Conservation (phyloP, 2,888 invertebrate species). For the Ophioninae sp. region DNA sequence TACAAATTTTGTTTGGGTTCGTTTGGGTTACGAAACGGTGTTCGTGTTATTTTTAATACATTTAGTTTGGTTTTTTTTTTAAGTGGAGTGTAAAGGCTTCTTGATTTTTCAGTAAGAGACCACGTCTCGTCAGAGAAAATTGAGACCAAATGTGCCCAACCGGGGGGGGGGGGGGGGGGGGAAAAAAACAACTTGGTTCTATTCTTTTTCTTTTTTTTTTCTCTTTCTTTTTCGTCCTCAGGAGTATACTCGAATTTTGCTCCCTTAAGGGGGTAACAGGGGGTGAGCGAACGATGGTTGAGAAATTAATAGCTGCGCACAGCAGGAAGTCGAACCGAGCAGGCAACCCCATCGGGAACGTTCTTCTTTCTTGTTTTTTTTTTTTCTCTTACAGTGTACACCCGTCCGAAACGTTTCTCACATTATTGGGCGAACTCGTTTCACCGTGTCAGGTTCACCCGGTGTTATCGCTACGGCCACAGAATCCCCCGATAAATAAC, state of each 20-base stretch:
- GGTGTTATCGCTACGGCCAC: constrained; percentile 70
- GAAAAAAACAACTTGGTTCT: background rate
- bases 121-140: background rate
- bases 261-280: constrained; percentile 18
- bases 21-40: no score
- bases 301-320: constrained; percentile 73
- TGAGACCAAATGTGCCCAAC: no score
- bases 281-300: constrained; percentile 71
- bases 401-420: constrained; percentile 30
- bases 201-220: no score
- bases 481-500: constrained; percentile 74
- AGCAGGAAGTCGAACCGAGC: constrained; percentile 13
- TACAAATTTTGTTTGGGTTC: no score
- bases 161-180: constrained; percentile 14
- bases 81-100: constrained; percentile 36
- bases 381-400: background rate
- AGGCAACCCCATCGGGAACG: constrained; percentile 67
- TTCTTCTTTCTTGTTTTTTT: constrained; percentile 39
- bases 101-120: constrained; percentile 31
- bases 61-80: background rate
- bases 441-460: constrained; percentile 64
- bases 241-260: constrained; percentile 27
- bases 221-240: no score
- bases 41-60: no score
- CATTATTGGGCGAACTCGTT: constrained; percentile 47